Evolutionary conservation across 1,140 invertebrate genomes (phyloP).

Genomic region (Penaeus vannamei): DNA sequence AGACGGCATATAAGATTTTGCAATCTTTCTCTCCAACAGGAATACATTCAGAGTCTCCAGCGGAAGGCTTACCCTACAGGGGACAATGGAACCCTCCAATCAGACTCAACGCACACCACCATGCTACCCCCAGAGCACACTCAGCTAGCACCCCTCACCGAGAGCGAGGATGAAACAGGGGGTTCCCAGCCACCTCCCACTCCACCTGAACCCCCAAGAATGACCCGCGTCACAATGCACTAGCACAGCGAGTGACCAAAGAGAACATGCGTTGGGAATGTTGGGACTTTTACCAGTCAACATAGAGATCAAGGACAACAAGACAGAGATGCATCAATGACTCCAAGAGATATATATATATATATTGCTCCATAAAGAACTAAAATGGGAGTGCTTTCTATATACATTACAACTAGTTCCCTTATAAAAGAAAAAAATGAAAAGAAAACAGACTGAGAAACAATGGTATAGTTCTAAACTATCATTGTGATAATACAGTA

Average conservation of each 20-base stretch:
- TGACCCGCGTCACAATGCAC: slow-evolving; percentile 59
- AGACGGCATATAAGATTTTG: neutral
- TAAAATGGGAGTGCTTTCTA: slow-evolving; percentile 26
- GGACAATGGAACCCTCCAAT: slow-evolving; percentile 83
- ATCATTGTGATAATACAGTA: slow-evolving; percentile 60
- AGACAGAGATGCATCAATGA: too few relatives aligned
- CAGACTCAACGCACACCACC: slow-evolving; percentile 81
- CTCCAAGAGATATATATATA: too few relatives aligned
- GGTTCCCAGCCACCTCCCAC: slow-evolving; percentile 55
- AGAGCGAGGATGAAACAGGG: slow-evolving; percentile 72
- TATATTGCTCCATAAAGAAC: neutral
- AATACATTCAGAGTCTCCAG: slow-evolving; percentile 85
- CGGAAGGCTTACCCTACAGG: slow-evolving; percentile 79
- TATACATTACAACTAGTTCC: slow-evolving; percentile 29
- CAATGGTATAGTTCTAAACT: slow-evolving; percentile 52
- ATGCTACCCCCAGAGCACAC: slow-evolving; percentile 76
- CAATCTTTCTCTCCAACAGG: slow-evolving; percentile 75
- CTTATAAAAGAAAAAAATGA: slow-evolving; percentile 28
- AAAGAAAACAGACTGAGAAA: slow-evolving; percentile 41
- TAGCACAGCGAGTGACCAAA: neutral
- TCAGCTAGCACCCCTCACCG: slow-evolving; percentile 72
- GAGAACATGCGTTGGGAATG: neutral
- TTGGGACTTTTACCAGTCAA: neutral
- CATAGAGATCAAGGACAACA: neutral
- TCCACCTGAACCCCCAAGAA: slow-evolving; percentile 49